Conservation (phyloP, 2,888 invertebrate species). For the Euzetes globulus region DNA sequence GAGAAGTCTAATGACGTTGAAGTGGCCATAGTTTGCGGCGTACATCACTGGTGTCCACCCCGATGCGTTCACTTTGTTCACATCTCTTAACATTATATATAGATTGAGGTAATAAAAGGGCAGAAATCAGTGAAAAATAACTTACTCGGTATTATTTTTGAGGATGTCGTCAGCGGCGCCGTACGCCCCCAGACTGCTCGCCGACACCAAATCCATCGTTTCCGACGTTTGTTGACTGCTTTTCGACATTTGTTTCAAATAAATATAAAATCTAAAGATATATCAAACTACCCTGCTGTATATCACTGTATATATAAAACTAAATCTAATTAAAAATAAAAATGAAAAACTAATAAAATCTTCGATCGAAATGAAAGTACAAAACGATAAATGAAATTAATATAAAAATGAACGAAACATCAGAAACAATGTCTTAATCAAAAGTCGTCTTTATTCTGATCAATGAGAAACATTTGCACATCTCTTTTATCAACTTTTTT, state of each 20-base stretch:
- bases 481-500: constrained; percentile 7
- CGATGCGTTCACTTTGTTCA: constrained; percentile 47
- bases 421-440: neutral
- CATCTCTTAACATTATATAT: constrained; percentile 37
- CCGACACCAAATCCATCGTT: constrained; percentile 23
- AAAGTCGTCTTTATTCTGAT: neutral
- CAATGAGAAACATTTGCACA: neutral
- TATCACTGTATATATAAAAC: too few species aligned
- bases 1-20: constrained; percentile 47
- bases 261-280: neutral
- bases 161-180: constrained; percentile 13
- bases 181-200: constrained; percentile 22
- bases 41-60: constrained; percentile 51
- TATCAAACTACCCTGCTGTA: too few species aligned
- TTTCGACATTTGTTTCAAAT: neutral
- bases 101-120: too few species aligned
- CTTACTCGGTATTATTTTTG: constrained; percentile 5
- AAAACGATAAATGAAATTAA: neutral
- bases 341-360: neutral
- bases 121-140: neutral
- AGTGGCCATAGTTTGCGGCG: constrained; percentile 50
- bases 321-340: neutral
- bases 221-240: neutral
- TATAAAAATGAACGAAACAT: neutral
- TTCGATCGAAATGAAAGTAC: neutral